Percentiles rank a stretch among this genome's conserved stretches.
Conservation (phyloP, 2,888 invertebrate genomes). For the Sinodicranocentrus sp. region DNA sequence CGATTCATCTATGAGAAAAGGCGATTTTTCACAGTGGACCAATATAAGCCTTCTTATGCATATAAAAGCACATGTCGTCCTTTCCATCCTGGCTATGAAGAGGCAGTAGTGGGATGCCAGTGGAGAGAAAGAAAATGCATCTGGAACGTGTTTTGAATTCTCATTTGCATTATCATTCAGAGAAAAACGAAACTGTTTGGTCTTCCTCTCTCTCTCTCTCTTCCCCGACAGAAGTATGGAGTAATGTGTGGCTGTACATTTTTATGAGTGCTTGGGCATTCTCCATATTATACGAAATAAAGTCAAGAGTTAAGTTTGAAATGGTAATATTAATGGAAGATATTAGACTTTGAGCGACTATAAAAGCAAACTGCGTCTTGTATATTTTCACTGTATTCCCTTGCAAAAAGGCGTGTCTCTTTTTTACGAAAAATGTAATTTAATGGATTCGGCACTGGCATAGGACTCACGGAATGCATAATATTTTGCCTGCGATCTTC, state of each 20-base stretch:
- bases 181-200: background rate
- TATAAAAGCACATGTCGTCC: background rate
- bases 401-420: too few relatives aligned
- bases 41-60: background rate
- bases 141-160: conserved; percentile 41
- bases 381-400: too few relatives aligned
- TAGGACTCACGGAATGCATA: too few relatives aligned
- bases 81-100: background rate
- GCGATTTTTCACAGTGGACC: background rate
- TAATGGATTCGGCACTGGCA: too few relatives aligned
- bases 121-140: conserved; percentile 24
- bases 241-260: background rate
- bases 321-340: background rate
- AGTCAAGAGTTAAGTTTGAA: background rate
- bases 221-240: background rate
- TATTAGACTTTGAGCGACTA: too few relatives aligned
- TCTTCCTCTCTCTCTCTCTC: too few relatives aligned
- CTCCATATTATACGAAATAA: background rate
- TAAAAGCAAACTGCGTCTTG: too few relatives aligned
- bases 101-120: background rate
- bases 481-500: too few relatives aligned
- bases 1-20: conserved; percentile 16
- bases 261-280: background rate
- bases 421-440: too few relatives aligned
- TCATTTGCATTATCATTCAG: conserved; percentile 8